Evolutionary conservation across 2,888 invertebrate species (phyloP).

Genomic region (Sarcophaga carnaria): DNA sequence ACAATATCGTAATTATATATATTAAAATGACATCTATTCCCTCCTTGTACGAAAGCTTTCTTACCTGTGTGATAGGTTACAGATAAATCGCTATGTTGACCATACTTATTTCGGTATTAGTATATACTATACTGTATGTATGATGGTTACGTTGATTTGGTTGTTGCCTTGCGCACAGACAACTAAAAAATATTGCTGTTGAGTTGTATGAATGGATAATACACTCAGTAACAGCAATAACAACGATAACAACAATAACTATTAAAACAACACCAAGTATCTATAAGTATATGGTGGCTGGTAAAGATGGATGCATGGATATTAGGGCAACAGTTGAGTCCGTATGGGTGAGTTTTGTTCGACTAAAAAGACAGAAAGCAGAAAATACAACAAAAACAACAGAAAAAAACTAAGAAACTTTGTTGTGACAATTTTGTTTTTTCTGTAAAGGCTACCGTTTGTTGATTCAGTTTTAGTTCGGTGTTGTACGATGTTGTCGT

Average conservation of each 20-base stretch:
- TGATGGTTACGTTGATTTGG: conserved; percentile 54
- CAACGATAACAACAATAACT: conserved; percentile 21
- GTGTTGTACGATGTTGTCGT: conserved; percentile 60
- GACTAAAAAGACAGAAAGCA: background rate
- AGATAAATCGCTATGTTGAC: conserved; percentile 19
- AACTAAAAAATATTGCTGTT: conserved; percentile 52
- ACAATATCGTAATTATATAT: too few relatives aligned
- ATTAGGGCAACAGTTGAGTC: conserved; percentile 69
- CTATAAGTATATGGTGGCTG: conserved; percentile 54
- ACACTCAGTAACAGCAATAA: conserved; percentile 34
- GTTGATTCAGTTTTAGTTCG: conserved; percentile 69
- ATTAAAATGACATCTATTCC: too few relatives aligned
- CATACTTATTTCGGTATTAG: conserved; percentile 16
- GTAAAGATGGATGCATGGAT: conserved; percentile 61
- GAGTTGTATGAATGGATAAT: conserved; percentile 68
- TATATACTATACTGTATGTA: conserved; percentile 22
- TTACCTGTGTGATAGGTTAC: too few relatives aligned
- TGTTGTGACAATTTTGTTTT: conserved; percentile 69
- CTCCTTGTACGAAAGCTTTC: too few relatives aligned
- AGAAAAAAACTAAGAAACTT: conserved; percentile 44
- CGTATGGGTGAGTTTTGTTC: conserved; percentile 63
- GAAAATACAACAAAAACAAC: background rate
- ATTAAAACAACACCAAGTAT: conserved; percentile 50
- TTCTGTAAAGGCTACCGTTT: conserved; percentile 67
- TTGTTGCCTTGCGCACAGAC: conserved; percentile 66